Percentiles rank a stretch among this genome's conserved stretches.
These are phyloP conservation scores for Scaptomyza graminum DNA, from an alignment of 1,140 invertebrate species.

Conservation along the genomic window DNA sequence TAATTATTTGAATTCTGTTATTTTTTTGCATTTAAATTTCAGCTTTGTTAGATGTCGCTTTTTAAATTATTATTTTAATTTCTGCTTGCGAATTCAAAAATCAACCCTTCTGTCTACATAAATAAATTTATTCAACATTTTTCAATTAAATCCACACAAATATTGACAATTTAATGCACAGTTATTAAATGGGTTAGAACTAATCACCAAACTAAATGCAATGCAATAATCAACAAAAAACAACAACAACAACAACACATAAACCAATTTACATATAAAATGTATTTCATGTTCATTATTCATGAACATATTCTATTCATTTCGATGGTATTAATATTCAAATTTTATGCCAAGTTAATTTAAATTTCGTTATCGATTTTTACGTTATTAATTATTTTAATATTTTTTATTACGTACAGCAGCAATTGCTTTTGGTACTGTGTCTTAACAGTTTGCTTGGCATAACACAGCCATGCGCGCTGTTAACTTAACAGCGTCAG, in stretches of 20 bases:
- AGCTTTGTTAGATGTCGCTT: too few species aligned
- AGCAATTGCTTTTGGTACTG: not conserved
- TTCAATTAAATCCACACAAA: not conserved
- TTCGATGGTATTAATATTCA: not conserved
- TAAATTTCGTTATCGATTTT: not conserved
- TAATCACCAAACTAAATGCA: not conserved
- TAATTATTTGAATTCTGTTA: too few species aligned
- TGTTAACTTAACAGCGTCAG: slow-evolving; percentile 40
- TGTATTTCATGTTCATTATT: not conserved
- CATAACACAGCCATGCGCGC: slow-evolving; percentile 2
- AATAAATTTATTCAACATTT: not conserved
- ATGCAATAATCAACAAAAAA: too few species aligned
- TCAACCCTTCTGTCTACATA: too few species aligned
- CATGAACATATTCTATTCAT: not conserved
- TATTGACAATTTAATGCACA: not conserved
- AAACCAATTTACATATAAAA: not conserved
- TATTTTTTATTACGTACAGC: not conserved
- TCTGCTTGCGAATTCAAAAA: too few species aligned
- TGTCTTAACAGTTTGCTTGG: not conserved
- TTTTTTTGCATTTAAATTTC: too few species aligned
- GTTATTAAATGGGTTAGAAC: not conserved
- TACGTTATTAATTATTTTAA: too few species aligned
- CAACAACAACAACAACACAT: too few species aligned
- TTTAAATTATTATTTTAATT: too few species aligned
- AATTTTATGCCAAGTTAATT: not conserved